A percentile compares a stretch with the other conserved stretches of the same genome.
These are phyloP conservation scores for Galleria mellonella DNA, from an alignment of 1,140 invertebrate species.

Conservation along the genomic window DNA sequence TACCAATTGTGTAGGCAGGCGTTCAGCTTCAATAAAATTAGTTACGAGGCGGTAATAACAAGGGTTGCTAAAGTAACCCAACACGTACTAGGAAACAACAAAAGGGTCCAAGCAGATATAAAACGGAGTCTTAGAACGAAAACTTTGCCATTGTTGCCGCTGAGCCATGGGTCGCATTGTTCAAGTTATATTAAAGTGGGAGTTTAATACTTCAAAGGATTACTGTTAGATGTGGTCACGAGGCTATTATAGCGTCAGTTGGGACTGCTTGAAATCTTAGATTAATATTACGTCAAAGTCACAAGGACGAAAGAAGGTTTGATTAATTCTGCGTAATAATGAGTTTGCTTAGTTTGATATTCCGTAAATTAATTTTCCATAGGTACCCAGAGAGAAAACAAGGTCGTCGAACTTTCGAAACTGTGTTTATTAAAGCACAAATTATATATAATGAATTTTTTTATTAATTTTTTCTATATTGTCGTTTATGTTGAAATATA, in stretches of 20 bases:
- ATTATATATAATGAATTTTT: too few relatives aligned
- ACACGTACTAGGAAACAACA: conserved; percentile 17
- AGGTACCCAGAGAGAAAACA: too few relatives aligned
- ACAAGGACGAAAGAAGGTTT: background rate
- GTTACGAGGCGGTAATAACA: conserved; percentile 27
- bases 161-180: conserved; percentile 45
- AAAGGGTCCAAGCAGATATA: conserved; percentile 39
- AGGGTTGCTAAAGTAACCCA: conserved; percentile 13
- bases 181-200: conserved; percentile 53
- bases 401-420: too few relatives aligned
- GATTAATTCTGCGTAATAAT: too few relatives aligned
- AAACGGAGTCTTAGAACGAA: conserved; percentile 47
- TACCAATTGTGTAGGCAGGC: background rate
- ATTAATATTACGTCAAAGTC: conserved; percentile 19
- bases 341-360: too few relatives aligned
- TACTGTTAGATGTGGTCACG: conserved; percentile 39
- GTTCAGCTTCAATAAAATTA: conserved; percentile 24
- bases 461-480: too few relatives aligned
- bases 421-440: too few relatives aligned
- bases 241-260: conserved; percentile 15
- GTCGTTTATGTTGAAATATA: too few relatives aligned
- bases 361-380: too few relatives aligned
- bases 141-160: conserved; percentile 50
- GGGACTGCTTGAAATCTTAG: conserved; percentile 6
- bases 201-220: conserved; percentile 55